Conservation (phyloP, 2,113 vertebrate genomes). For the Cebidichthys violaceus region DNA sequence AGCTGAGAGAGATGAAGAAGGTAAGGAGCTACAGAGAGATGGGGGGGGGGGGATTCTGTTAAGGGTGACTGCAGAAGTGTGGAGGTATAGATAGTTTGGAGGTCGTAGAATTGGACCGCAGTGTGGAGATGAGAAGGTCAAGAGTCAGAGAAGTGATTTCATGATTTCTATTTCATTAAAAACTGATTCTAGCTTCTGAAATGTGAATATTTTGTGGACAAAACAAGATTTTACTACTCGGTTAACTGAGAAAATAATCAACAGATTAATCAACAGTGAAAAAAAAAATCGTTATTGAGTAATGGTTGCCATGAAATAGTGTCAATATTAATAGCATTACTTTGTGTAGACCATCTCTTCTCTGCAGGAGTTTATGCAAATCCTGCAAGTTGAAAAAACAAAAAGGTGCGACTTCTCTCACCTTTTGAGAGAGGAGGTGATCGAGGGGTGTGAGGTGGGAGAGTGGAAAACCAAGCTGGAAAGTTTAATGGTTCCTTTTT, state of each 20-base stretch:
- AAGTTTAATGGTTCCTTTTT: conserved; percentile 45
- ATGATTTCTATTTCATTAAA: too few relatives aligned
- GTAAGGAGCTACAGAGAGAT: conserved; percentile 53
- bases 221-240: too few relatives aligned
- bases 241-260: too few relatives aligned
- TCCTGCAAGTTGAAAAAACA: background rate
- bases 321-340: background rate
- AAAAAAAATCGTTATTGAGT: too few relatives aligned
- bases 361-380: background rate
- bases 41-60: too few relatives aligned
- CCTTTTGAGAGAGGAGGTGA: conserved; percentile 21
- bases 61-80: background rate
- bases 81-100: background rate
- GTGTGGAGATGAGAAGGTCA: background rate
- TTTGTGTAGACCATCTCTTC: background rate
- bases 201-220: too few relatives aligned
- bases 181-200: too few relatives aligned
- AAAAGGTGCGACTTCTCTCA: conserved; percentile 34
- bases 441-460: conserved; percentile 48
- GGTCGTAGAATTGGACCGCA: background rate
- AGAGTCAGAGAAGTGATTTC: background rate
- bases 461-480: conserved; percentile 56
- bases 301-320: background rate
- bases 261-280: too few relatives aligned
- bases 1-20: conserved; percentile 45